Percentiles rank a stretch among this genome's conserved stretches.
Evolutionary conservation across 2,797 vertebrate species (phyloP).

Genomic region (Sardinella longiceps): DNA sequence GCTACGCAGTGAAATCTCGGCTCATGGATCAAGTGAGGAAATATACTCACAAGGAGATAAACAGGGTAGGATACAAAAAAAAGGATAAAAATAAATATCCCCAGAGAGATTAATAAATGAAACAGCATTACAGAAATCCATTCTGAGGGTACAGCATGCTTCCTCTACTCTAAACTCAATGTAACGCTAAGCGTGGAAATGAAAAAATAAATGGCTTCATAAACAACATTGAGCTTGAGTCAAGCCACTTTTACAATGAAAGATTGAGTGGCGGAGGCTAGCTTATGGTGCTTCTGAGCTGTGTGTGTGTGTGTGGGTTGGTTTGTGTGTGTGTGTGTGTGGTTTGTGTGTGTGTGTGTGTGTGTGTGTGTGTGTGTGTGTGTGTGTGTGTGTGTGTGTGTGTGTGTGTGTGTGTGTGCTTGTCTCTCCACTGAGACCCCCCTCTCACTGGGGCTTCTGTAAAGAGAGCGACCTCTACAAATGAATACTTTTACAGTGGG

Average conservation of each 20-base stretch:
- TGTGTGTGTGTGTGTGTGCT: too few species aligned
- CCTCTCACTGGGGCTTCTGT: not conserved
- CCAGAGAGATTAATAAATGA: not conserved
- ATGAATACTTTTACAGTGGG: not conserved
- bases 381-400: not conserved
- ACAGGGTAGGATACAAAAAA: not conserved
- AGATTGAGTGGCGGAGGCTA: not conserved
- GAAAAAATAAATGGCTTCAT: slow-evolving; percentile 18
- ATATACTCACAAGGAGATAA: not conserved
- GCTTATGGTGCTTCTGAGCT: not conserved
- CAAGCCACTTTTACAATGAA: not conserved
- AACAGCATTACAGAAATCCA: not conserved
- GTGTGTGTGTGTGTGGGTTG: not conserved
- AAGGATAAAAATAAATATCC: not conserved
- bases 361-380: not conserved
- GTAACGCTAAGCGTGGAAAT: not conserved
- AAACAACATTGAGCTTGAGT: not conserved
- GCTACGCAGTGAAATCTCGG: not conserved
- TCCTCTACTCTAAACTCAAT: not conserved
- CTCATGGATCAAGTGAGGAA: not conserved
- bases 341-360: not conserved
- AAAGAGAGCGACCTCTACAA: not conserved
- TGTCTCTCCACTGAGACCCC: not conserved
- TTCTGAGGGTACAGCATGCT: not conserved
- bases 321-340: too few species aligned